Base-by-base conservation (phyloP, 2,797 vertebrate species). In the Spinibarbus caldwelli region DNA sequence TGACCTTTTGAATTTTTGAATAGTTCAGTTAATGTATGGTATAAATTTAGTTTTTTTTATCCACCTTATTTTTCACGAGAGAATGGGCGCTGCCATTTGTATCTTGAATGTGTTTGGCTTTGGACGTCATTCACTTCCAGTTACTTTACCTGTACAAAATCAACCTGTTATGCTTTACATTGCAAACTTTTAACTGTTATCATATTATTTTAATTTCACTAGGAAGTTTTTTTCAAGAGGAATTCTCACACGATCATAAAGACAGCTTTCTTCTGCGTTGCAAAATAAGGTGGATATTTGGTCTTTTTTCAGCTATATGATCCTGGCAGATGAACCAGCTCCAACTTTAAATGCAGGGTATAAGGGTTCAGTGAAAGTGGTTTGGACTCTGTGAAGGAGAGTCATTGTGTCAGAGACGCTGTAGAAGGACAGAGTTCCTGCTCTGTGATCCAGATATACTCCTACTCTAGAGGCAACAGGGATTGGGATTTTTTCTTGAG, bases 361-460 rank as follows among this genome's bases (percentile, higher is more conserved):
- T 6, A 70, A 5, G 8, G 67, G 67, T 70, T 70, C 67, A 43
- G 67, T 43, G 67, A 70, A 70, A 41, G 36, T 70, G 67, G 67
- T 43, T 36, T 70, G 36, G 67, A 70, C 67, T 70, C 36, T 70
- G 36, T 38, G 34, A 38, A 70, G 67, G 19, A 70, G 67, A n/a
- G 36, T 68, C 66, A 38, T 68, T 23, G 17, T 11, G 23, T 57
- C 23, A 57, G 54, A n/a, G 0, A 57, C 23, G 2, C 57, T 62
- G 57, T 26, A 62, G 57, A 70, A 70, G 38, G 67, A 41, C 67
- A 70, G 36, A n/a, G 11, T 43, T 12, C 67, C 67, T 70, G 67
- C 67, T 12, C 21, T 70, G 36, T 70, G 36, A 41, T 70, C 67
- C 36, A 70, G 36, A 70, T 70, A 70, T 36, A 70, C 67, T 41